Percentiles rank a stretch among this genome's conserved stretches.
Conservation (phyloP, 2,797 vertebrate genomes). For the Pantherophis vulpinus region DNA sequence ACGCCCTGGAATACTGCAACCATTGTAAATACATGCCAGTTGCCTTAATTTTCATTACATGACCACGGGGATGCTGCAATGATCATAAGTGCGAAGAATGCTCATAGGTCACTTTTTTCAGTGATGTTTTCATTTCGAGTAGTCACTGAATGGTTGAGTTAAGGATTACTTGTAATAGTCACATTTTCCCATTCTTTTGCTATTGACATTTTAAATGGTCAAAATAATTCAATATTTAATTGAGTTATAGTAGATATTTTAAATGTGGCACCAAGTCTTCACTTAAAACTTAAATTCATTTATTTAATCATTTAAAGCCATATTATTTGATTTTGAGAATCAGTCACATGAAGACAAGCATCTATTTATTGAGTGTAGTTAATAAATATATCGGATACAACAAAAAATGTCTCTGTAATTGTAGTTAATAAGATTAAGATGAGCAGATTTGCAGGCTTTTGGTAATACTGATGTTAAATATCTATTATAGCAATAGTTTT, state of each 20-base stretch:
- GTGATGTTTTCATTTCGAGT: neutral
- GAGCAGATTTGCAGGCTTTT: conserved; percentile 3
- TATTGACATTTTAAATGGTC: neutral
- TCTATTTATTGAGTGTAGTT: neutral
- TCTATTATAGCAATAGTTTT: neutral
- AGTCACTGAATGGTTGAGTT: neutral
- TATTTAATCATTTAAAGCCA: neutral
- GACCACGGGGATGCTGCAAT: neutral
- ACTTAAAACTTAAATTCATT: neutral
- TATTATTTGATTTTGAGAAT: neutral
- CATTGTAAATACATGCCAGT: neutral
- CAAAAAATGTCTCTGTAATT: neutral
- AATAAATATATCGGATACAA: neutral
- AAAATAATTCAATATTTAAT: neutral
- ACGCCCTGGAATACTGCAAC: neutral
- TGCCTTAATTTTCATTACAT: neutral
- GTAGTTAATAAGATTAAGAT: neutral
- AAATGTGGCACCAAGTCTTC: neutral
- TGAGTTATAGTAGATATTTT: neutral
- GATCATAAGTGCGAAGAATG: neutral
- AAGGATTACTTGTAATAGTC: neutral
- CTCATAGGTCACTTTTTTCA: neutral
- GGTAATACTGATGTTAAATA: neutral
- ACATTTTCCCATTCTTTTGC: neutral
- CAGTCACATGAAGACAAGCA: neutral